Evolutionary conservation across 2,888 invertebrate species (phyloP).

Genomic region (Pediacus dermestoides): DNA sequence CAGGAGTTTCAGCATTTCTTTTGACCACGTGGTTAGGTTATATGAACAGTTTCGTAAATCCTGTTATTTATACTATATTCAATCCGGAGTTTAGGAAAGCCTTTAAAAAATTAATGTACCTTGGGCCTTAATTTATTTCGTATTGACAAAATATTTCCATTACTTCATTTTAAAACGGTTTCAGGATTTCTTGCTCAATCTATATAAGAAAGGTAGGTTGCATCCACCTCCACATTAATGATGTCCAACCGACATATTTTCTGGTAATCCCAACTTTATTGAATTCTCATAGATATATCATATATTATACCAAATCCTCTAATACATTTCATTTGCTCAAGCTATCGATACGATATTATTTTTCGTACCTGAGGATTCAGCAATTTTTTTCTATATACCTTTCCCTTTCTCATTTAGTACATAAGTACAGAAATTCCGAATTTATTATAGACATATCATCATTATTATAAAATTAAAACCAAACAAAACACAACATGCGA

Average conservation of each 20-base stretch:
- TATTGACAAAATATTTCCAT: neutral
- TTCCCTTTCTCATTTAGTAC: neutral
- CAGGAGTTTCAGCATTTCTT: conserved; percentile 86
- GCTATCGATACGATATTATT: conserved; percentile 13
- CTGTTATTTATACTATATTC: conserved; percentile 91
- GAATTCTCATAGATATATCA: conserved; percentile 6
- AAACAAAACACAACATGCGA: conserved; percentile 18
- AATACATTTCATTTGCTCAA: conserved; percentile 14
- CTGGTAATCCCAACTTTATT: conserved; percentile 13
- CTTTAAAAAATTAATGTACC: conserved; percentile 86
- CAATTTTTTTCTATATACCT: conserved; percentile 9
- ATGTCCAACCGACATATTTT: conserved; percentile 10
- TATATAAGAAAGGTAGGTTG: conserved; percentile 20
- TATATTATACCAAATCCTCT: neutral
- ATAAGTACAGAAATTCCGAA: conserved; percentile 34
- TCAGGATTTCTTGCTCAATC: conserved; percentile 33
- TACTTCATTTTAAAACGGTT: conserved; percentile 11
- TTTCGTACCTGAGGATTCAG: conserved; percentile 19
- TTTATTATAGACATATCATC: conserved; percentile 46
- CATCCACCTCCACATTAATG: conserved; percentile 10
- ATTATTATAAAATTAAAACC: conserved; percentile 5
- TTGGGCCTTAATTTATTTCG: conserved; percentile 49
- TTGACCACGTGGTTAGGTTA: conserved; percentile 98
- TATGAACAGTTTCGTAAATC: conserved; percentile 92
- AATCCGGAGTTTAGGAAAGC: conserved; percentile 98